Evolutionary conservation across 1,140 invertebrate genomes (phyloP).

Genomic region (Diorhabda carinulata): DNA sequence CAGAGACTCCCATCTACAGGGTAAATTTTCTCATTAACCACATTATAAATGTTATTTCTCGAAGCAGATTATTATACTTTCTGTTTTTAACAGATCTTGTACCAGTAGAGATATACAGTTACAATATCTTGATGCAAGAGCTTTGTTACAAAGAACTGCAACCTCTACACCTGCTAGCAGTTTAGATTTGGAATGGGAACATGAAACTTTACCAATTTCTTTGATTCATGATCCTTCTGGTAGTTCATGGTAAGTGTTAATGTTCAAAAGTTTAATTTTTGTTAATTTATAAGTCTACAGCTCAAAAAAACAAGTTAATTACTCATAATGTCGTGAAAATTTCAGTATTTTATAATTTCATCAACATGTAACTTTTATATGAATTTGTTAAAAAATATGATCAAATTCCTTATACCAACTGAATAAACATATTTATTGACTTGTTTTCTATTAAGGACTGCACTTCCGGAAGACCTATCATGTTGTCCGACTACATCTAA

Average conservation of each 20-base stretch:
- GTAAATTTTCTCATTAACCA: conserved; percentile 27
- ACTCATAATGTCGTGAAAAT: too few species aligned
- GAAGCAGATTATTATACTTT: not conserved
- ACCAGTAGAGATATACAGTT: conserved; percentile 49
- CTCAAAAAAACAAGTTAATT: too few species aligned
- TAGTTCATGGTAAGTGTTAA: conserved; percentile 41
- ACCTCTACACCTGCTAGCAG: conserved; percentile 55
- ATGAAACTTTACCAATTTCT: conserved; percentile 49
- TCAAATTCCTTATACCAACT: too few species aligned
- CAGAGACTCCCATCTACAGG: conserved; percentile 41
- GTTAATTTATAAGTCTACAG: too few species aligned
- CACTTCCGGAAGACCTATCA: conserved; percentile 25
- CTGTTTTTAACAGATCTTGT: conserved; percentile 41
- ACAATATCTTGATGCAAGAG: conserved; percentile 52
- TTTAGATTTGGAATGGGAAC: conserved; percentile 59
- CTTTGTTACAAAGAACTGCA: conserved; percentile 46
- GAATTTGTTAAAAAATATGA: too few species aligned
- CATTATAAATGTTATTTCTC: not conserved
- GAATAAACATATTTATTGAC: not conserved
- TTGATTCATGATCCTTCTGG: conserved; percentile 41
- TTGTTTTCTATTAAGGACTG: conserved; percentile 17
- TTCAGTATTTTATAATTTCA: too few species aligned
- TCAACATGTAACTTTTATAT: too few species aligned
- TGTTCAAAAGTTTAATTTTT: too few species aligned
- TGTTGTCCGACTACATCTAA: conserved; percentile 28